phyloP scores from a whole-genome alignment of 1,140 invertebrate species.

The Argopecten irradians region DNA sequence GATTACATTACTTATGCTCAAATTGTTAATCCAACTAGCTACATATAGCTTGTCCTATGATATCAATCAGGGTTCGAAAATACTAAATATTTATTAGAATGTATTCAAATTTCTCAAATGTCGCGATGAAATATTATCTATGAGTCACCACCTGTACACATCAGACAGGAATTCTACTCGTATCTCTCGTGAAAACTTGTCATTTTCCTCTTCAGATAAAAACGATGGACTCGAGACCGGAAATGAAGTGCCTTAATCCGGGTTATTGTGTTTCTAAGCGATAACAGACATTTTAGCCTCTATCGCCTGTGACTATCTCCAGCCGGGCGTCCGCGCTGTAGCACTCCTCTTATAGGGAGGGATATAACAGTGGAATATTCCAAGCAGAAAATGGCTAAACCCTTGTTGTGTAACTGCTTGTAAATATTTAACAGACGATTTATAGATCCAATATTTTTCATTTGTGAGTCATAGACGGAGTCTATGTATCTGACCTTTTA shows the following conservation, averaged over 20 bases:
- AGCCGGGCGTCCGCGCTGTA: not conserved
- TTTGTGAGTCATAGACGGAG: too few species aligned
- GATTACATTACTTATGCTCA: too few species aligned
- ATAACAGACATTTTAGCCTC: not conserved
- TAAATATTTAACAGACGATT: not conserved
- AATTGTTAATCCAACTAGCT: too few species aligned
- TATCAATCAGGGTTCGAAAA: too few species aligned
- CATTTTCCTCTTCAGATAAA: not conserved
- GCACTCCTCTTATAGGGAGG: not conserved
- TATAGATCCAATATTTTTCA: not conserved
- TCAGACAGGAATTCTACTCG: not conserved
- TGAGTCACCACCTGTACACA: not conserved
- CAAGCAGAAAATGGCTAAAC: not conserved
- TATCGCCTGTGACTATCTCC: not conserved
- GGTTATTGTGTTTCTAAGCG: not conserved
- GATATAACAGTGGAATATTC: not conserved
- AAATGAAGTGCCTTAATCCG: not conserved
- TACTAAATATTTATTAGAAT: not conserved
- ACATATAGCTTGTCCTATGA: too few species aligned
- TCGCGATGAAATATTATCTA: not conserved
- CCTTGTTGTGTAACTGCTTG: not conserved
- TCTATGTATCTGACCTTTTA: too few species aligned
- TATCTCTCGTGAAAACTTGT: not conserved
- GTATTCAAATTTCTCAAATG: not conserved
- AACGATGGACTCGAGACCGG: not conserved